Evolutionary conservation across 1,140 invertebrate genomes (phyloP), one percentile per base, ranked within the genome.

Genomic region (Sesamia nonagrioides): DNA sequence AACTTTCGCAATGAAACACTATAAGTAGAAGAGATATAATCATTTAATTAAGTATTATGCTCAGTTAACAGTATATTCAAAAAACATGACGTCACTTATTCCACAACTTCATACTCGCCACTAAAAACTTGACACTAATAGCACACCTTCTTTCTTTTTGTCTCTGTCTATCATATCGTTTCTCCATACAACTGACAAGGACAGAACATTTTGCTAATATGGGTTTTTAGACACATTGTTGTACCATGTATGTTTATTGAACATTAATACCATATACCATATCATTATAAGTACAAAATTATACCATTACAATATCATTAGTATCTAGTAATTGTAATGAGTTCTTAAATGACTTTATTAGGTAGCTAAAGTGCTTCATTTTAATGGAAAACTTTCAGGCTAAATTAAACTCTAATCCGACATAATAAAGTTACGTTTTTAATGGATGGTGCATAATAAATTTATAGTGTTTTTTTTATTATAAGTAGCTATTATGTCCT

Each of bases 241-340:
- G 15, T 17, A 5, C n/a, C 3, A 21, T 56, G 33, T n/a, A 37
- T 13, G 27, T 61, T 35, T 61, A 61, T 61, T 35, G 58, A 56
- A 6, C 54, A 56, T 27, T 61, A 61, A 35, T 61, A 27, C 13
- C 8, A 9, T 6, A 37, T 17, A 35, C 4, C 15, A 27, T 27
- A 6, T 8, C 6, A 40, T 13, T 48, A 52, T 15, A 33, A 40
- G 13, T 13, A 17, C 50, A 56, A 17, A 72, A 40, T 54, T 72
- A 72, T 6, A 8, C n/a, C 9, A 56, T 72, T 72, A 56, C 50
- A 56, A 35, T 35, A 72, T 54, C 56, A 72, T 72, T 72, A 56
- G 45, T 35, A n/a, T n/a, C n/a, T n/a, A 7, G 48, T 54, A 35
- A 71, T 69, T 68, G 21, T 68, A 68, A 17, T 48, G 63, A 52